Evolutionary conservation across 2,113 vertebrate species (phyloP).

Genomic region (Mormoops blainvillei): DNA sequence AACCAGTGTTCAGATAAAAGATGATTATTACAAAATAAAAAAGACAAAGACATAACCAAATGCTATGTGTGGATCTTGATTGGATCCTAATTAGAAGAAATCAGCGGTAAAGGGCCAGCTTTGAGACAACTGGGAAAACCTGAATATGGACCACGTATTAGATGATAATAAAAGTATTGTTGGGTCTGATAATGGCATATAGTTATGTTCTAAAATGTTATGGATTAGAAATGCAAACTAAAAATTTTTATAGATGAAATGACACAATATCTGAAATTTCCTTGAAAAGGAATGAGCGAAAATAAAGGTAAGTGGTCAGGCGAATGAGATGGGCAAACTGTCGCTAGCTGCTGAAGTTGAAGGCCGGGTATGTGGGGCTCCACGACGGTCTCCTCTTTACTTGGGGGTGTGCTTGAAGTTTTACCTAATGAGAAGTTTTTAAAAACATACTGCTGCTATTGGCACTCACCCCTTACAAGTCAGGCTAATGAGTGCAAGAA

Average conservation of each 20-base stretch:
- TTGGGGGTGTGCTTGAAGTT: neutral
- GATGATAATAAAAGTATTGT: neutral
- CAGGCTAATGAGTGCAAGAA: neutral
- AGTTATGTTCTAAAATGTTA: neutral
- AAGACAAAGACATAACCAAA: neutral
- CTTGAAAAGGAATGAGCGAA: neutral
- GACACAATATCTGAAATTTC: neutral
- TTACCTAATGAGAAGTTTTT: neutral
- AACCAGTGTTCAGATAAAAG: neutral
- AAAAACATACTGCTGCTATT: neutral
- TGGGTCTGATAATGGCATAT: neutral
- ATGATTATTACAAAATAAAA: neutral
- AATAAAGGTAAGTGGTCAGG: neutral
- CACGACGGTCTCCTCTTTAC: neutral
- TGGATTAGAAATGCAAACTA: neutral
- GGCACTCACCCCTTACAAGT: neutral
- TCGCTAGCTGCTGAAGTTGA: neutral
- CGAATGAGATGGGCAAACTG: neutral
- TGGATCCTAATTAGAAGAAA: neutral
- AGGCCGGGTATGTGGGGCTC: neutral
- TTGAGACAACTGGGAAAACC: neutral
- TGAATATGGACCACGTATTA: neutral
- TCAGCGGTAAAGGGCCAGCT: neutral
- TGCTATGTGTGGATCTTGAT: neutral
- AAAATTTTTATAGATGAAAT: neutral